Evolutionary conservation across 2,888 invertebrate species (phyloP).

Genomic region (Temnothorax unifasciatus): DNA sequence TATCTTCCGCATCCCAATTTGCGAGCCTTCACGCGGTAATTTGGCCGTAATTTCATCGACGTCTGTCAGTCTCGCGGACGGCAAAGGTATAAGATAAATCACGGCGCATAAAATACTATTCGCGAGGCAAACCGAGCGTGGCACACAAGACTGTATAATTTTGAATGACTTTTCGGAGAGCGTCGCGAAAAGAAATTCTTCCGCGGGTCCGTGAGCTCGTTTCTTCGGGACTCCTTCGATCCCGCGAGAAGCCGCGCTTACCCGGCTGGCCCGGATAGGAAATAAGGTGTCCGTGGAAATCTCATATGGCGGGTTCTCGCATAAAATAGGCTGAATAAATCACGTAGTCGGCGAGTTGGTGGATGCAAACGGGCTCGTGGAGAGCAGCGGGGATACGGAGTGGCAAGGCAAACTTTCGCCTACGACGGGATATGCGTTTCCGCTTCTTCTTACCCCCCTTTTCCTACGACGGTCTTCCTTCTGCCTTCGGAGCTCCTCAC

Average conservation of each 20-base stretch:
- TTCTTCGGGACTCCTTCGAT: slow-evolving; percentile 61
- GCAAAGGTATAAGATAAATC: slow-evolving; percentile 11
- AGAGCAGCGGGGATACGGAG: slow-evolving; percentile 37
- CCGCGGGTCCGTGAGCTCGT: slow-evolving; percentile 16
- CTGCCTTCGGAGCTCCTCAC: slow-evolving; percentile 59
- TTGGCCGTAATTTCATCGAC: slow-evolving; percentile 20
- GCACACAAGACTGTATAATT: not conserved
- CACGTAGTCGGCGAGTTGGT: slow-evolving; percentile 70
- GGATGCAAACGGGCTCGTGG: slow-evolving; percentile 44
- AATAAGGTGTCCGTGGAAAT: slow-evolving; percentile 82
- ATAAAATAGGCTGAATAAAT: slow-evolving; percentile 84
- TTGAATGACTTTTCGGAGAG: slow-evolving; percentile 14
- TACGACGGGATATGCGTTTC: slow-evolving; percentile 72
- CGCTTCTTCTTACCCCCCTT: slow-evolving; percentile 58
- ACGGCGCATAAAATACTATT: not conserved
- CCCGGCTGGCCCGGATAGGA: slow-evolving; percentile 71
- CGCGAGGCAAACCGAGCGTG: not conserved
- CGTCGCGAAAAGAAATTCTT: not conserved
- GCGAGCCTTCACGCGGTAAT: not conserved
- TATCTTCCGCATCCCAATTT: not conserved
- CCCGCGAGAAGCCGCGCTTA: slow-evolving; percentile 61
- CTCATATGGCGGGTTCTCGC: slow-evolving; percentile 81
- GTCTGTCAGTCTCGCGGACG: not conserved
- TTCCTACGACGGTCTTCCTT: slow-evolving; percentile 39
- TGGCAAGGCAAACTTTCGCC: slow-evolving; percentile 81